Conservation (phyloP, 1,140 invertebrate genomes). For the Heliconius hewitsoni region DNA sequence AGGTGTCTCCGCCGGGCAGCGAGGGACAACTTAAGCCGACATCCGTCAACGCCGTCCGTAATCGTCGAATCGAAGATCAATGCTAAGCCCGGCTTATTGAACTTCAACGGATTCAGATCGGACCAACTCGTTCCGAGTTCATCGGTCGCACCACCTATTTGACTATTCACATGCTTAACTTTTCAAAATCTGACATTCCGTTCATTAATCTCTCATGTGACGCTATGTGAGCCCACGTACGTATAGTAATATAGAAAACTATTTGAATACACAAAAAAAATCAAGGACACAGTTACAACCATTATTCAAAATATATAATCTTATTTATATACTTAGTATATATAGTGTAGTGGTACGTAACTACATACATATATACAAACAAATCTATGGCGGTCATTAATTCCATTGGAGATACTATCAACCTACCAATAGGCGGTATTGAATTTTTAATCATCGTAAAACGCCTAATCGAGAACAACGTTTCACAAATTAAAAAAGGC, state of each 20-base stretch:
- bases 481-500: conserved; percentile 23
- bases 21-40: conserved; percentile 78
- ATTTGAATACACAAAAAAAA: no score
- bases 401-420: not conserved
- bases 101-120: conserved; percentile 69
- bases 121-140: conserved; percentile 64
- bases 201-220: conserved; percentile 61
- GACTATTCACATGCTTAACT: conserved; percentile 63
- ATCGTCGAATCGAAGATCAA: conserved; percentile 77
- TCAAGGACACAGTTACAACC: not conserved
- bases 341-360: no score
- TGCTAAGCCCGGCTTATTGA: conserved; percentile 77
- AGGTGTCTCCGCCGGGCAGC: conserved; percentile 67
- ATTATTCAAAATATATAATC: no score
- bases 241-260: not conserved
- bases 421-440: not conserved
- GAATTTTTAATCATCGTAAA: conserved; percentile 15
- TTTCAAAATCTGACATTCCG: conserved; percentile 70
- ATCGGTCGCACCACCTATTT: conserved; percentile 56
- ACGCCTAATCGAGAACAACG: conserved; percentile 22
- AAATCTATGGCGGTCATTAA: not conserved
- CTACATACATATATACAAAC: no score
- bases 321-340: no score
- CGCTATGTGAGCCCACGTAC: conserved; percentile 30
- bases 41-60: conserved; percentile 78